phyloP scores from a whole-genome alignment of 1,140 invertebrate genomes.

The Danaus plexippus region DNA sequence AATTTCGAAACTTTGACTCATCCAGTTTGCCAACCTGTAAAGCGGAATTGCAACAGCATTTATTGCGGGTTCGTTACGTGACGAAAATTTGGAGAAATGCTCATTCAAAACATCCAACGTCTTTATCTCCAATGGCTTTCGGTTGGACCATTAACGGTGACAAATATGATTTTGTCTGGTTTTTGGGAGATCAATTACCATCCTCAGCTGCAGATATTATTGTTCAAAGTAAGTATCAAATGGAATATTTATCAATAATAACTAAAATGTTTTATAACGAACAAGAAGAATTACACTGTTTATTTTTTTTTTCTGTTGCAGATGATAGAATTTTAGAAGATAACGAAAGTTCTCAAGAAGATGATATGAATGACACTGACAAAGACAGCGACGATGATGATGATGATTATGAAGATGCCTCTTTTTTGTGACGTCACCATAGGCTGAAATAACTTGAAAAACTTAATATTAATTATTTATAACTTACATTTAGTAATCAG shows the following conservation, averaged over 20 bases:
- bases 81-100: too few species aligned
- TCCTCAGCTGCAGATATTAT: slow-evolving; percentile 10
- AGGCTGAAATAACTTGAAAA: slow-evolving; percentile 5
- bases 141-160: slow-evolving; percentile 19
- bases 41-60: too few species aligned
- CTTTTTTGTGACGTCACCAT: slow-evolving; percentile 7
- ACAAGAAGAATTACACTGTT: slow-evolving; percentile 7
- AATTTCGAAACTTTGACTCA: too few species aligned
- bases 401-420: slow-evolving; percentile 3
- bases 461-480: too few species aligned
- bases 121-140: slow-evolving; percentile 12
- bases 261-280: slow-evolving; percentile 3
- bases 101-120: slow-evolving; percentile 16
- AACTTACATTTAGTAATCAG: too few species aligned
- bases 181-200: slow-evolving; percentile 11
- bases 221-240: slow-evolving; percentile 7
- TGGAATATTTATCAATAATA: slow-evolving; percentile 5
- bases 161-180: slow-evolving; percentile 17
- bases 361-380: slow-evolving; percentile 8
- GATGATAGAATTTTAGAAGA: slow-evolving; percentile 9
- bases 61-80: too few species aligned
- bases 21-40: too few species aligned
- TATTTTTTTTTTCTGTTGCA: slow-evolving; percentile 8
- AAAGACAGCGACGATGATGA: slow-evolving; percentile 6
- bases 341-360: slow-evolving; percentile 5